Conservation (phyloP, 2,113 vertebrate genomes). For the Caranx melampygus region DNA sequence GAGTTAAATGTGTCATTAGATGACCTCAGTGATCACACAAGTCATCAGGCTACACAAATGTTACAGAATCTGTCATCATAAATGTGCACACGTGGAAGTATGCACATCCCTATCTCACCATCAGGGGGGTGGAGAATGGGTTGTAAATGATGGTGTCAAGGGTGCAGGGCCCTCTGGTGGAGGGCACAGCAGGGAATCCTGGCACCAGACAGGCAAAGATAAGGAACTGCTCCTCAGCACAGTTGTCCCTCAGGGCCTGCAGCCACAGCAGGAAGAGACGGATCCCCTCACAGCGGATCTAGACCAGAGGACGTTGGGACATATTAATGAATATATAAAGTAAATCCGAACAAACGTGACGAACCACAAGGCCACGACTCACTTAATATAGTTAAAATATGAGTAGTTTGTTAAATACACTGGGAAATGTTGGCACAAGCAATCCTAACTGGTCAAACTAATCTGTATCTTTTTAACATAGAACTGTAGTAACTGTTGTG, state of each 20-base stretch:
- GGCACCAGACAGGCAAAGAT: slow-evolving; percentile 97
- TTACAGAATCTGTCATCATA: not conserved
- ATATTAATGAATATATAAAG: not conserved
- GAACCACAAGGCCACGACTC: not conserved
- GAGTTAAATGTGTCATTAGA: not conserved
- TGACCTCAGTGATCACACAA: not conserved
- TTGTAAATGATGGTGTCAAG: slow-evolving; percentile 94
- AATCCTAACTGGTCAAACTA: no score
- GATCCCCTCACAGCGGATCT: slow-evolving; percentile 98
- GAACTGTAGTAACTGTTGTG: no score
- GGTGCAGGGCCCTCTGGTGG: slow-evolving; percentile 92
- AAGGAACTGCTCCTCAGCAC: slow-evolving; percentile 94
- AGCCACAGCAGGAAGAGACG: slow-evolving; percentile 98
- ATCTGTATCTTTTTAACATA: no score
- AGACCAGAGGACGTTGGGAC: not conserved
- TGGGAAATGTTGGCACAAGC: no score
- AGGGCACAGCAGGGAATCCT: slow-evolving; percentile 92
- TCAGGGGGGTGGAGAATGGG: slow-evolving; percentile 86
- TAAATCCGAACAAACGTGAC: not conserved
- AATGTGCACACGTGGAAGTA: not conserved
- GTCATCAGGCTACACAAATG: not conserved
- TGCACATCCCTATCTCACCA: slow-evolving; percentile 82
- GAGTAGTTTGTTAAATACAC: no score
- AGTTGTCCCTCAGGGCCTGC: slow-evolving; percentile 96
- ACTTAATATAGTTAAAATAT: not conserved